Evolutionary conservation across 2,888 invertebrate genomes (phyloP), one percentile per base, ranked within the genome.

Genomic region (Xestia xanthographa): DNA sequence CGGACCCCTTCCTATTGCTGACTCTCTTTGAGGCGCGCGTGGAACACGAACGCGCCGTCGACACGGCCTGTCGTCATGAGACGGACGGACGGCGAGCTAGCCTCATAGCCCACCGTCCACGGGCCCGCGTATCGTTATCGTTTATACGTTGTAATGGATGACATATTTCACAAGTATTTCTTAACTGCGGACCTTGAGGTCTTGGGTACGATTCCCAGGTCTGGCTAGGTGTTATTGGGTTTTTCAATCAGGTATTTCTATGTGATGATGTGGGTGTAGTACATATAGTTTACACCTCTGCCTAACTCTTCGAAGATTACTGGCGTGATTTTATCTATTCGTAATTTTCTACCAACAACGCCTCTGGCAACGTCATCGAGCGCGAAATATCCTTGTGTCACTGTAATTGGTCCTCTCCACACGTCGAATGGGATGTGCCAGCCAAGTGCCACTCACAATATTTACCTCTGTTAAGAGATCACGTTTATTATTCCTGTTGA

Each of bases 401-500:
- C 5, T 29, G 29, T 34, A 60, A 34, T 60, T 60, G 34, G 60
- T 26, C 34, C 9, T 9, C 34, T 60, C 9, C 29, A 60, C 29
- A 11, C 20, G 34, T 34, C 20, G 34, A 9, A 60, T 34, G 34
- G 20, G 60, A 60, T 20, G 29, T 9, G 29, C 20, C 6, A 17
- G 29, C 29, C 8, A 58, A 58, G 60, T 58, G 58, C 20, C 29
- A 58, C 60, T 60, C 60, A 60, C 34, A 60, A 60, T 34, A 34
- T 60, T 60, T 34, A 60, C 9, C 20, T 4, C 29, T 20, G 60
- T 11, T 60, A 60, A 34, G 60, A 60, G 60, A 60, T 60, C 76
- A 76, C 26, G 58, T n/a, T 14, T 48, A 43, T 50, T 58, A 77
- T 58, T 78, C 48, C 48, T 26, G 58, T 66, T 48, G 8, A 53